phyloP scores from a whole-genome alignment of 2,797 vertebrate genomes.

The Myotis myotis region DNA sequence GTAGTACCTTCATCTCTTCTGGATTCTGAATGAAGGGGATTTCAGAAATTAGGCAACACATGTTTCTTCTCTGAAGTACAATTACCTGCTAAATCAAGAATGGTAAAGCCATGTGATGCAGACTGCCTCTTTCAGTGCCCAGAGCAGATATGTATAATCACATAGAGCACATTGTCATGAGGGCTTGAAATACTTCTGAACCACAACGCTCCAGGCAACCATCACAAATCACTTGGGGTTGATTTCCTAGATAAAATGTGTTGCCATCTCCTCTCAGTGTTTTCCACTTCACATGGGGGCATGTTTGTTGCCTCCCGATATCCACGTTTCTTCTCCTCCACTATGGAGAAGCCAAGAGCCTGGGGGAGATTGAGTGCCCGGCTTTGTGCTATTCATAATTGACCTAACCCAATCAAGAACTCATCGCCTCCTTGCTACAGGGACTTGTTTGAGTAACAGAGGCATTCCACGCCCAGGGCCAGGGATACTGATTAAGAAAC shows the following conservation, averaged over 20 bases:
- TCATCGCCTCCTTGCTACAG: rapidly evolving
- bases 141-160: not conserved
- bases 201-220: not conserved
- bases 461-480: too few species aligned
- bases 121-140: not conserved
- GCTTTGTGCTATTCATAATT: not conserved
- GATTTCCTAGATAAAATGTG: not conserved
- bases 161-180: not conserved
- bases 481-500: not conserved
- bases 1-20: not conserved
- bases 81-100: not conserved
- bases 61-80: not conserved
- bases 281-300: not conserved
- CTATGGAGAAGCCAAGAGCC: not conserved
- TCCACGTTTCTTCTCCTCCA: not conserved
- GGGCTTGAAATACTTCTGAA: not conserved
- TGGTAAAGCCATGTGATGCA: not conserved
- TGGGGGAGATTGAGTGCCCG: not conserved
- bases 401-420: not conserved
- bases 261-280: not conserved
- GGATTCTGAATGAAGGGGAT: not conserved
- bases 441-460: not conserved
- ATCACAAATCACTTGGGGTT: not conserved
- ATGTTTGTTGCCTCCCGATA: not conserved
- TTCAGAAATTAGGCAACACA: not conserved